Base-by-base conservation (phyloP, 2,113 vertebrate species). In the Melanocharis versteri region DNA sequence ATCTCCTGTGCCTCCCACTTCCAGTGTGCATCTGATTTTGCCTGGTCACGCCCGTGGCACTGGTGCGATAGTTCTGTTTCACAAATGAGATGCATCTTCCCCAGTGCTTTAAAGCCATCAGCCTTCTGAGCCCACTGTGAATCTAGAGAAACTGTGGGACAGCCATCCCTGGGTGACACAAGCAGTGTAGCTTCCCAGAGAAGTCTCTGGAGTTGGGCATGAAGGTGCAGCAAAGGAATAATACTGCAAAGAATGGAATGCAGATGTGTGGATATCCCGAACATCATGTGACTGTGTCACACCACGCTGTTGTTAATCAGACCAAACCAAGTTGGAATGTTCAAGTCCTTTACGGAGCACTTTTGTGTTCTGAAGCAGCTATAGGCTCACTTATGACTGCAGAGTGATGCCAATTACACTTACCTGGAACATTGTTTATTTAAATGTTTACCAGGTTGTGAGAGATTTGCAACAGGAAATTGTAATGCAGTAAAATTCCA, bases 231-330 rank as follows among this genome's bases (percentile, higher is more conserved):
- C n/a, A 22, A 61, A 62, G 44, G 14, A 77, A 14, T 62, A 45
- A 22, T 54, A 51, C 20, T 39, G 23, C 17, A 33, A 73, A 42
- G 39, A 82, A 21, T 11, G 37, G 33, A 70, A 22, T 66, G 14
- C 15, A 71, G 10, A 33, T 60, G 35, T 82, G 9, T 6, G 11
- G 48, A 26, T 71, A 66, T 66, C 15, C 33, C 35, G 50, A 66
- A 9, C 50, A 20, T 26, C 17, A 3, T 4, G 11, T 44, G 40
- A 23, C 13, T 2, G 0, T n/a, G 19, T 56, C 39, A 33, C 10
- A 39, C 54, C 21, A 22, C 53, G 10, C 60, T 65, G 13, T 51
- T 65, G 13, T 51, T 90, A 50, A 35, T 60, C 26, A 33, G 33
- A 44, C 14, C 39, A 48, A 66, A n/a, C 47, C 78, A 53, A 92